A percentile compares a stretch with the other conserved stretches of the same genome.
phyloP scores from a whole-genome alignment of 1,140 invertebrate genomes.

The Mycetomoellerius zeteki region DNA sequence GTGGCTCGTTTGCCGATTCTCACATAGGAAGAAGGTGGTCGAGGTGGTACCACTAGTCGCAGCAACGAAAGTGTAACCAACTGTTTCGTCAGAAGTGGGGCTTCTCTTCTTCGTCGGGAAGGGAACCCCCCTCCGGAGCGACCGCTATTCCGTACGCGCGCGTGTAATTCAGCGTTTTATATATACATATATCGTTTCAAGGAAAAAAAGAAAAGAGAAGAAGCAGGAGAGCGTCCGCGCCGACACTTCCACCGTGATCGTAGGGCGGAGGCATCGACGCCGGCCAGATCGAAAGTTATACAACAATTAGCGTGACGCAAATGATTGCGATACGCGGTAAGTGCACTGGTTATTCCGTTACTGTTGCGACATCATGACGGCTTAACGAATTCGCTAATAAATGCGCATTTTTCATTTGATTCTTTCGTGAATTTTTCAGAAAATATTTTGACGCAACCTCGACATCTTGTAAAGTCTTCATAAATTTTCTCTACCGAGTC shows the following conservation, averaged over 20 bases:
- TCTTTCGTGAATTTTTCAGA: slow-evolving; percentile 1
- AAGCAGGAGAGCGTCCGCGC: neutral
- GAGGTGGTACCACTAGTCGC: slow-evolving; percentile 81
- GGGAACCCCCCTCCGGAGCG: slow-evolving; percentile 9
- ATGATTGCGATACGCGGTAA: slow-evolving; percentile 61
- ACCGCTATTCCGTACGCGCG: neutral
- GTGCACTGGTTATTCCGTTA: slow-evolving; percentile 57
- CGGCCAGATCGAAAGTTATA: slow-evolving; percentile 76
- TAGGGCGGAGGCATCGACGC: slow-evolving; percentile 43
- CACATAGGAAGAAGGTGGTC: slow-evolving; percentile 74
- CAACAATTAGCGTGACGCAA: slow-evolving; percentile 73
- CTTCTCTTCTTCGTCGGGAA: slow-evolving; percentile 58
- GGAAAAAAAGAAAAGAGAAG: slow-evolving; percentile 44
- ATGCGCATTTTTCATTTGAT: neutral
- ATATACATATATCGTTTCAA: slow-evolving; percentile 16
- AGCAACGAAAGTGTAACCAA: slow-evolving; percentile 84
- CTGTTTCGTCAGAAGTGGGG: slow-evolving; percentile 68
- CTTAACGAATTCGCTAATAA: slow-evolving; percentile 11
- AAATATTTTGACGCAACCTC: neutral
- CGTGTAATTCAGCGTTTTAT: slow-evolving; percentile 44
- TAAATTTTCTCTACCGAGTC: neutral
- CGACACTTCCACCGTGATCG: slow-evolving; percentile 9
- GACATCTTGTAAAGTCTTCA: too few relatives aligned
- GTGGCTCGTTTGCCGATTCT: slow-evolving; percentile 42
- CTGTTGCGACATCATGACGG: slow-evolving; percentile 35